Evolutionary conservation across 2,113 vertebrate species (phyloP).

Genomic region (Anoura caudifer): DNA sequence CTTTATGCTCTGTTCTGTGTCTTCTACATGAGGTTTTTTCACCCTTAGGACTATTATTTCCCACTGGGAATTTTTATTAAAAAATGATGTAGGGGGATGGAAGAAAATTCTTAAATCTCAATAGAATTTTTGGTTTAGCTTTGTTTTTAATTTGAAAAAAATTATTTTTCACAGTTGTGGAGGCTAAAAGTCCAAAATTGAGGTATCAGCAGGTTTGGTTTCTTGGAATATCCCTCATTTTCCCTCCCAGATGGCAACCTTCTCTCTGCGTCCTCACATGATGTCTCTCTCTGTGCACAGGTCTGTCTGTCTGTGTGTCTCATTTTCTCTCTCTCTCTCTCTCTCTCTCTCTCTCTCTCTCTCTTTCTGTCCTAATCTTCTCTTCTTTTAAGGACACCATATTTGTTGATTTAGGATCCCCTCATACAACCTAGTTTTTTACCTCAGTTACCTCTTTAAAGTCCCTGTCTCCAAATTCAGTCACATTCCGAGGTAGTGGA

Average conservation of each 20-base stretch:
- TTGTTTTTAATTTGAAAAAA: background rate
- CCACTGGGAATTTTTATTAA: slow-evolving; percentile 1
- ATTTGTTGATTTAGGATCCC: background rate
- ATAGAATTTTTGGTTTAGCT: background rate
- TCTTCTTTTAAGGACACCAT: background rate
- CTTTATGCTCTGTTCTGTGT: background rate
- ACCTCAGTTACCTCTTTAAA: background rate
- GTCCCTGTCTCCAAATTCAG: background rate
- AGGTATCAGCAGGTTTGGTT: background rate
- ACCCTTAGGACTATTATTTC: background rate
- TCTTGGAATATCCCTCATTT: background rate
- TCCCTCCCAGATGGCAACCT: background rate
- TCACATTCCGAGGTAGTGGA: background rate
- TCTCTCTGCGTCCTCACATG: background rate
- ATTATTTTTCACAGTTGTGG: background rate
- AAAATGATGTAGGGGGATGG: background rate
- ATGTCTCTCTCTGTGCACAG: background rate
- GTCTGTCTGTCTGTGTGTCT: background rate
- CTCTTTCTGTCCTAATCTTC: background rate
- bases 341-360: background rate
- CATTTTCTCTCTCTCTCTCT: background rate
- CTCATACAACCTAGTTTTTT: background rate
- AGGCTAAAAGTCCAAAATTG: background rate
- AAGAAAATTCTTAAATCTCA: background rate
- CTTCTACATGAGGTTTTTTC: background rate